phyloP scores from a whole-genome alignment of 2,888 invertebrate species.

The Mellilla xanthometata region DNA sequence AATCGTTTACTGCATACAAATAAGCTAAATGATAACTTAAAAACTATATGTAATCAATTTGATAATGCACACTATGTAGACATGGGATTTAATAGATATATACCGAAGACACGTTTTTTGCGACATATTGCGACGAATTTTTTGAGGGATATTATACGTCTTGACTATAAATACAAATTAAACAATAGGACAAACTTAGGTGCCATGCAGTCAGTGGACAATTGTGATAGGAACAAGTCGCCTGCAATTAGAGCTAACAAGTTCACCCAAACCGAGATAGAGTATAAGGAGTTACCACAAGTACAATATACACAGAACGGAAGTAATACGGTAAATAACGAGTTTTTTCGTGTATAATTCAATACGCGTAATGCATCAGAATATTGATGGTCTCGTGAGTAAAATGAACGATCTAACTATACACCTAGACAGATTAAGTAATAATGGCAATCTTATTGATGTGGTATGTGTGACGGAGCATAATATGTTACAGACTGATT shows the following conservation, averaged over 20 bases:
- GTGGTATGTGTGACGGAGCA: not conserved
- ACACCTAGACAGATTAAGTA: not conserved
- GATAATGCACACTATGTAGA: not conserved
- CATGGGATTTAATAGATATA: too few species aligned
- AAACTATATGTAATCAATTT: not conserved
- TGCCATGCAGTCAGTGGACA: too few species aligned
- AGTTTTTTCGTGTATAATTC: not conserved
- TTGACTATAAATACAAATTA: conserved; percentile 1
- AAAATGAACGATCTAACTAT: not conserved
- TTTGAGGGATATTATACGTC: not conserved
- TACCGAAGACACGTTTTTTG: not conserved
- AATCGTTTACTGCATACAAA: not conserved
- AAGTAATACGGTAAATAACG: not conserved
- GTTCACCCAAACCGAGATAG: too few species aligned
- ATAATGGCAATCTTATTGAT: not conserved
- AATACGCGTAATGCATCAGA: not conserved
- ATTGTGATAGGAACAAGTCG: too few species aligned
- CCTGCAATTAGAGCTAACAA: too few species aligned
- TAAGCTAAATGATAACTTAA: not conserved
- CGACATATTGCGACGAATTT: not conserved
- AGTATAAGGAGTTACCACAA: too few species aligned
- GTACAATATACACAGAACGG: too few species aligned
- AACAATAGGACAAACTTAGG: not conserved
- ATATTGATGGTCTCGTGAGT: not conserved
- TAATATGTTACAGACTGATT: not conserved